Base-by-base conservation (phyloP, 2,888 invertebrate species). In the Netelia melanura region DNA sequence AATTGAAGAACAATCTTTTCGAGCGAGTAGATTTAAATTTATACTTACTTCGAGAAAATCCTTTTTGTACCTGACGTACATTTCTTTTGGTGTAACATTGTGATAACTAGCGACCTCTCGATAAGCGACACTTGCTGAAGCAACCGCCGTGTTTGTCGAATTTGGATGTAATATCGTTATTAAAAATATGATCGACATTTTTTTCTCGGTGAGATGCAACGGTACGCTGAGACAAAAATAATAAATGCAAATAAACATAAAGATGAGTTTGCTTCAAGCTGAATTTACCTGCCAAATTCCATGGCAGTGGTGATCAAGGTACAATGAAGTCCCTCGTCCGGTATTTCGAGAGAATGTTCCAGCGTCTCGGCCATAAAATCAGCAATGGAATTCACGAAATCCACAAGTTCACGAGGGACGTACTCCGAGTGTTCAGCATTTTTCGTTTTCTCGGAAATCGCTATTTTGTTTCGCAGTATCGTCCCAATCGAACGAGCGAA, bases 11-110 rank as follows among this genome's bases (percentile, higher is more conserved):
- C n/a, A 0, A 62, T n/a, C 11, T 0, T 23, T 56, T n/a, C 30
- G 11, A 44, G 48, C 1, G 30, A 17, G 44, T 17, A 43, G n/a
- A 56, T 44, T 67, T 61, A 23, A n/a, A 48, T n/a, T 58, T 70
- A 14, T 65, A 64, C 43, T 30, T 90, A 94, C 93, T 87, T 93
- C 90, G 9, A 93, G 88, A 79, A 94, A 95, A 90, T 96, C 95
- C 86, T 95, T 95, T 90, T 96, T 96, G 90, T 96, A 96, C 89
- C 95, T 94, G 72, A 95, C 95, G 88, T 96, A 97, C 8, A 96
- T 94, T 88, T 95, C 94, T 87, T 95, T 95, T 0, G 95, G 95
- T 0, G 95, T 95, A 61, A 94, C 94, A 0, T 94, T 94, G 68
- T 95, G 95, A 21, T 92, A 93, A 89, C 95, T 94, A 14, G 96